Conservation (phyloP, 2,797 vertebrate species). For the Rallus crepitans region DNA sequence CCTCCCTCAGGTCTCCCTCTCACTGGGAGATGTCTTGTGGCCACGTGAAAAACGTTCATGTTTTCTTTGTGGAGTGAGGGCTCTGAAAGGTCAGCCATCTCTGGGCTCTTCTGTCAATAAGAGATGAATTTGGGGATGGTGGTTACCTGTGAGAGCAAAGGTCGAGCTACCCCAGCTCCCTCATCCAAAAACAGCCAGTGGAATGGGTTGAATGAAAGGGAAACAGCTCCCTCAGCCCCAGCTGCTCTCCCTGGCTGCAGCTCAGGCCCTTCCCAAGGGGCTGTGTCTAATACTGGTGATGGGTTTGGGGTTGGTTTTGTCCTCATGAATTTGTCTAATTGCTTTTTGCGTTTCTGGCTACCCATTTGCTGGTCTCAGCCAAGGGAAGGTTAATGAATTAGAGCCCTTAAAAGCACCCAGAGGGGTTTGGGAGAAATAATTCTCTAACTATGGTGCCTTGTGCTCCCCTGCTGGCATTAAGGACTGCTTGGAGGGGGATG, state of each 20-base stretch:
- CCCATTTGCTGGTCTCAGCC: slow-evolving; percentile 9
- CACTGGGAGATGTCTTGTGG: not conserved
- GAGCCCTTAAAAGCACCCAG: not conserved
- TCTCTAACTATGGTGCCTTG: not conserved
- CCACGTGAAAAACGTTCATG: not conserved
- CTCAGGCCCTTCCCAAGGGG: not conserved
- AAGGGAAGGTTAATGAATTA: slow-evolving; percentile 59
- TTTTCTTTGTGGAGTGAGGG: not conserved
- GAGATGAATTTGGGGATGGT: not conserved
- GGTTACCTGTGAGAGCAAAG: not conserved
- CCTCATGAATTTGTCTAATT: slow-evolving; percentile 24
- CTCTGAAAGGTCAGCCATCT: not conserved
- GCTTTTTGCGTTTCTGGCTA: slow-evolving; percentile 18
- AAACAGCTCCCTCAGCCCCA: not conserved
- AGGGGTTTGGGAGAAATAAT: not conserved
- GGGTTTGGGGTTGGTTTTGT: not conserved
- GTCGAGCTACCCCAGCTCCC: not conserved
- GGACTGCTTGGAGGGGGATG: not conserved
- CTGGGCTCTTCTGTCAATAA: not conserved
- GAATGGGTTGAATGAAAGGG: not conserved
- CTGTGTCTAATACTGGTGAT: not conserved
- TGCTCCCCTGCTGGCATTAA: not conserved
- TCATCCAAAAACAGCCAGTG: not conserved
- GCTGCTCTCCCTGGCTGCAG: not conserved
- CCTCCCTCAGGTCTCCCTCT: not conserved